Evolutionary conservation across 2,888 invertebrate species (phyloP).

Genomic region (Acleris emargana): DNA sequence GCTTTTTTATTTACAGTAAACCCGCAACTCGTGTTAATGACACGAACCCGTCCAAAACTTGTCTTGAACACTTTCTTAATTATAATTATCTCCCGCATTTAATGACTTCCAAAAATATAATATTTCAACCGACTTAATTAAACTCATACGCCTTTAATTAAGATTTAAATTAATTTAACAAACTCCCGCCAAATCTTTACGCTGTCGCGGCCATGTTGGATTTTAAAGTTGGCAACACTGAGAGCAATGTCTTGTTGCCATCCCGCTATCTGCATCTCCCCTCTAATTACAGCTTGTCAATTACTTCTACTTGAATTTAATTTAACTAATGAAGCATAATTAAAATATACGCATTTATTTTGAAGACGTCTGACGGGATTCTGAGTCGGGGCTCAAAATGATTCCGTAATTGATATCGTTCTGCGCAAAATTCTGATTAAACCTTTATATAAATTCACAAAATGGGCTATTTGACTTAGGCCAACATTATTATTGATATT

Average conservation of each 20-base stretch:
- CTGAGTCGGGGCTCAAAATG: conserved; percentile 41
- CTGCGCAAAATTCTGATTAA: conserved; percentile 36
- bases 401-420: conserved; percentile 43
- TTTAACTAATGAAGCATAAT: conserved; percentile 83
- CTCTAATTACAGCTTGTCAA: conserved; percentile 76
- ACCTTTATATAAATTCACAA: conserved; percentile 34
- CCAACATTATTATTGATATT: conserved; percentile 31
- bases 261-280: conserved; percentile 55
- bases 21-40: conserved; percentile 10
- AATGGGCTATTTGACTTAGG: conserved; percentile 26
- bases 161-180: conserved; percentile 55
- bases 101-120: conserved; percentile 26
- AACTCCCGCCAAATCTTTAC: conserved; percentile 56
- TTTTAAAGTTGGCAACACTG: conserved; percentile 58
- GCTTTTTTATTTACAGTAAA: not conserved
- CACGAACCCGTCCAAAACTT: conserved; percentile 20
- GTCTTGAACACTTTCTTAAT: conserved; percentile 21
- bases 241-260: conserved; percentile 58
- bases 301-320: conserved; percentile 79
- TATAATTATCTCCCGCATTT: conserved; percentile 32
- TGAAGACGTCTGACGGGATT: conserved; percentile 57
- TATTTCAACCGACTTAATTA: conserved; percentile 47
- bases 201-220: conserved; percentile 46
- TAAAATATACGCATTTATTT: conserved; percentile 80
- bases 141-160: conserved; percentile 50